Conservation (phyloP, 2,888 invertebrate species). For the Trichacis sp. region DNA sequence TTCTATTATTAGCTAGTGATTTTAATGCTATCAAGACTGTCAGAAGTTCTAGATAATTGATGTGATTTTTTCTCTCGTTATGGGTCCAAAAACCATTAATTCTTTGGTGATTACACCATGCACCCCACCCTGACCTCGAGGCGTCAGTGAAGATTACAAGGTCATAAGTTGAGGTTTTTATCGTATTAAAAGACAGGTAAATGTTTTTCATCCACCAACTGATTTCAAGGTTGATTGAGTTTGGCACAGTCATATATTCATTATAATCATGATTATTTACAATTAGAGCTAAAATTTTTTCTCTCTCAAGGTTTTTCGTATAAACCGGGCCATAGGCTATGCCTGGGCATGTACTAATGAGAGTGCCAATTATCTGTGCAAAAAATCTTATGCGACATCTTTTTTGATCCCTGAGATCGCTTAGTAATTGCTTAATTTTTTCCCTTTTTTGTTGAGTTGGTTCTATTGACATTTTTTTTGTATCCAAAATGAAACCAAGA, state of each 20-base stretch:
- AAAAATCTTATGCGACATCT: neutral
- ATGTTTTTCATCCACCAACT: slow-evolving; percentile 21
- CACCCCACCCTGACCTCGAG: slow-evolving; percentile 33
- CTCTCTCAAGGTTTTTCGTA: slow-evolving; percentile 22
- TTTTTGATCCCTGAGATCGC: neutral
- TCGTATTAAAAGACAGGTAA: neutral
- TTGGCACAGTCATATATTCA: slow-evolving; percentile 9
- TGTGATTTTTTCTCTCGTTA: neutral
- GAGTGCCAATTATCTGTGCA: slow-evolving; percentile 16
- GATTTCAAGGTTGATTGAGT: neutral
- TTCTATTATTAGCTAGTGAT: slow-evolving; percentile 16
- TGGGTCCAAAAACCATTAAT: slow-evolving; percentile 30
- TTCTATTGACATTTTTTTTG: slow-evolving; percentile 11
- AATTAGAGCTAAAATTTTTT: slow-evolving; percentile 19
- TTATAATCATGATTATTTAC: slow-evolving; percentile 20
- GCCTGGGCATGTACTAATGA: no score
- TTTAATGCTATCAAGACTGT: slow-evolving; percentile 22
- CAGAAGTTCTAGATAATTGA: slow-evolving; percentile 18
- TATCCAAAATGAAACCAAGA: slow-evolving; percentile 19
- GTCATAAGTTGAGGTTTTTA: neutral
- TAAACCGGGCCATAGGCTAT: slow-evolving; percentile 18
- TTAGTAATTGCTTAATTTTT: neutral
- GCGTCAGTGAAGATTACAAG: slow-evolving; percentile 32
- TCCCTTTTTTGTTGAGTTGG: neutral
- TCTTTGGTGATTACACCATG: slow-evolving; percentile 11